A percentile compares a stretch with the other conserved stretches of the same genome.
These are phyloP conservation scores for Conus canariensis DNA, from an alignment of 2,888 invertebrate genomes.

Conservation along the genomic window DNA sequence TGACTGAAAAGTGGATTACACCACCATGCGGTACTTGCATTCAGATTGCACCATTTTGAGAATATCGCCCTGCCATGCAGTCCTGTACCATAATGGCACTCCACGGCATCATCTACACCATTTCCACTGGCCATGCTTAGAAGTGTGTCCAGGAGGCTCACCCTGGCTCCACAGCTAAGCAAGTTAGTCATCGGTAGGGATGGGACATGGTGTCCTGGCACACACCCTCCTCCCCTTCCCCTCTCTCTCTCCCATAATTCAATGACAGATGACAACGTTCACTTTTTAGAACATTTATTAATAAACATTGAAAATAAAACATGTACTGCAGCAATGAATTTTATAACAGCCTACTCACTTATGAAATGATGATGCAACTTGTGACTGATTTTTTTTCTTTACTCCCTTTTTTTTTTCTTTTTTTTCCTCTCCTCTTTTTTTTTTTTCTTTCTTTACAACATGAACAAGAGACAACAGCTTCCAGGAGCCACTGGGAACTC, in stretches of 20 bases:
- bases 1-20: no score
- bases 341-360: neutral
- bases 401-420: neutral
- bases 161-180: no score
- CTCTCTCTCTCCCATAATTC: neutral
- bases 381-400: neutral
- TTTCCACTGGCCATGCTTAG: no score
- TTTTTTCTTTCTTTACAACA: neutral
- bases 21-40: no score
- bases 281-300: slow-evolving; percentile 4
- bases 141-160: no score
- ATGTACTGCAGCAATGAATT: neutral
- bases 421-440: neutral
- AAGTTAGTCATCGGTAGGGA: no score
- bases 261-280: neutral
- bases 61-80: no score
- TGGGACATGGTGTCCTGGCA: neutral
- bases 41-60: no score
- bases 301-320: slow-evolving; percentile 6
- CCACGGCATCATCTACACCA: no score
- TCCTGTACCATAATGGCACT: no score
- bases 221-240: neutral
- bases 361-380: neutral
- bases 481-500: neutral
- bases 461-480: slow-evolving; percentile 2